These are phyloP conservation scores for Salvelinus fontinalis DNA, from an alignment of 2,113 vertebrate genomes.

Conservation along the genomic window DNA sequence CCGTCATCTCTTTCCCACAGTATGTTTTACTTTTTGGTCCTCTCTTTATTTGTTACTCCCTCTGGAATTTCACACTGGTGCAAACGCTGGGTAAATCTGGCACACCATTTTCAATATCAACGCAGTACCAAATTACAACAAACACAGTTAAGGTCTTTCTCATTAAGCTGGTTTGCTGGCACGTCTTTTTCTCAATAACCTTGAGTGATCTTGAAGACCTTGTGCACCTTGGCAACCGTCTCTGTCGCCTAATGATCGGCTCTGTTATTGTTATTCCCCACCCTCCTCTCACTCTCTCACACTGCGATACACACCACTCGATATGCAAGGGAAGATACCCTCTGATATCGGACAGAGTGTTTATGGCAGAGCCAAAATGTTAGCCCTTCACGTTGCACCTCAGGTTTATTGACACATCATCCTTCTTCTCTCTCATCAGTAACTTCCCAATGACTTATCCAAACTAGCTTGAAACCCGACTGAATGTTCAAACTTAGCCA, in stretches of 20 bases:
- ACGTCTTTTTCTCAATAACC: neutral
- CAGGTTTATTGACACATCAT: neutral
- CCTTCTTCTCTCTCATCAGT: neutral
- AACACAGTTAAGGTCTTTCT: too few species aligned
- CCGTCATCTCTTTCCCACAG: neutral
- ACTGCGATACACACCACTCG: neutral
- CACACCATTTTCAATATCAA: too few species aligned
- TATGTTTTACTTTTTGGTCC: neutral
- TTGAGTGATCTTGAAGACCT: conserved; percentile 4
- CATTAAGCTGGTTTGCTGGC: neutral
- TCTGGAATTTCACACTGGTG: too few species aligned
- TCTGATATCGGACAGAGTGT: neutral
- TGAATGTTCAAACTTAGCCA: too few species aligned
- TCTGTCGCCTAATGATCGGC: conserved; percentile 8
- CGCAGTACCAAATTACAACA: too few species aligned
- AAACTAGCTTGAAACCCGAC: neutral
- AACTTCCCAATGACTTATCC: neutral
- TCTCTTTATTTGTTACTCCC: too few species aligned
- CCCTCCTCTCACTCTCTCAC: neutral
- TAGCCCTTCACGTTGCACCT: neutral
- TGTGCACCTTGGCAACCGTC: neutral
- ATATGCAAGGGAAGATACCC: neutral
- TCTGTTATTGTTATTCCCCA: conserved; percentile 10
- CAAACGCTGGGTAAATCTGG: too few species aligned
- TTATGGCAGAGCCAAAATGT: conserved; percentile 1